These are phyloP conservation scores for Druon quercuslanigerum DNA, from an alignment of 1,140 invertebrate species.

Conservation along the genomic window DNA sequence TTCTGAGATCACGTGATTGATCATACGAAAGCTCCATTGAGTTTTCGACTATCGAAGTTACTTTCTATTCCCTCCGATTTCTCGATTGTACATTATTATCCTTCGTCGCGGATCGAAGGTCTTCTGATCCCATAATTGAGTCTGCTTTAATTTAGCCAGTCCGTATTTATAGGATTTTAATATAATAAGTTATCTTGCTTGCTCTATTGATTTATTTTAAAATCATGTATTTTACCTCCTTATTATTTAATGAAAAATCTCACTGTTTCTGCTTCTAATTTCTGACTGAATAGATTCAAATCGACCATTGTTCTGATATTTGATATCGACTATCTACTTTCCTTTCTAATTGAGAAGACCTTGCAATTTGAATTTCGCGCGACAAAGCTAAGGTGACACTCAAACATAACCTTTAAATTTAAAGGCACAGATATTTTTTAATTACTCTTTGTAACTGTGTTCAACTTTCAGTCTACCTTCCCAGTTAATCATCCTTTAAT, in stretches of 20 bases:
- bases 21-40: slow-evolving; percentile 30
- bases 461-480: slow-evolving; percentile 27
- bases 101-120: not conserved
- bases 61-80: slow-evolving; percentile 17
- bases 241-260: too few species aligned
- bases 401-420: too few species aligned
- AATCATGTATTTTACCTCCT: too few species aligned
- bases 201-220: not conserved
- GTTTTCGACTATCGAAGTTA: slow-evolving; percentile 29
- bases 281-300: too few species aligned
- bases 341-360: too few species aligned
- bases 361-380: too few species aligned
- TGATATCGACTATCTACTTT: too few species aligned
- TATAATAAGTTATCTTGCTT: not conserved
- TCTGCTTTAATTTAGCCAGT: not conserved
- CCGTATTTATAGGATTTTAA: not conserved
- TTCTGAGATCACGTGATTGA: slow-evolving; percentile 24
- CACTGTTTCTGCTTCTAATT: too few species aligned
- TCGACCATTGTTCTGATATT: too few species aligned
- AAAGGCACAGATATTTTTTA: not conserved
- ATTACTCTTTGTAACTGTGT: not conserved
- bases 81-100: not conserved
- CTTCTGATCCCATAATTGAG: slow-evolving; percentile 3
- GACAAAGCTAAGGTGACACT: too few species aligned
- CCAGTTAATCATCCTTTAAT: slow-evolving; percentile 18